phyloP scores from a whole-genome alignment of 2,113 vertebrate species.

The Reinhardtius hippoglossoides region DNA sequence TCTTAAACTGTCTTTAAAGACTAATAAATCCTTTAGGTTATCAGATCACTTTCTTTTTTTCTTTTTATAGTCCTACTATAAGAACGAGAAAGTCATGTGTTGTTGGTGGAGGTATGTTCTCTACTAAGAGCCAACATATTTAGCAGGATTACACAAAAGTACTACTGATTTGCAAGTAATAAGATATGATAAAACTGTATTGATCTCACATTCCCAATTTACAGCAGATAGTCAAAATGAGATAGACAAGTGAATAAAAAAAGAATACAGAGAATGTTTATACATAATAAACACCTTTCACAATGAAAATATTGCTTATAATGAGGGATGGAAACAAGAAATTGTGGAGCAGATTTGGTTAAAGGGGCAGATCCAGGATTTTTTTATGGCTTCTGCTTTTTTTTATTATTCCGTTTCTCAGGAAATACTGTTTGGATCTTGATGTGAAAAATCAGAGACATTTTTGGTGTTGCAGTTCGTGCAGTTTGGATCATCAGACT shows the following conservation, averaged over 20 bases:
- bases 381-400: no score
- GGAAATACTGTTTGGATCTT: not conserved
- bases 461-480: not conserved
- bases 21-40: not conserved
- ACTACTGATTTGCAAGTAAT: not conserved
- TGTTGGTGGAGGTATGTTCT: no score
- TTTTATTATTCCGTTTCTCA: no score
- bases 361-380: no score
- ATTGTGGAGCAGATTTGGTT: no score
- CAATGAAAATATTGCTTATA: no score
- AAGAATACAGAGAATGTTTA: no score
- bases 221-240: no score
- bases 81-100: not conserved
- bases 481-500: not conserved
- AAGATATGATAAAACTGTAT: not conserved
- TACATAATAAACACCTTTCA: no score
- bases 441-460: not conserved
- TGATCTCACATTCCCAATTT: not conserved
- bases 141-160: not conserved
- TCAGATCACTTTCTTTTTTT: not conserved
- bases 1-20: not conserved
- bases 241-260: no score
- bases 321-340: no score
- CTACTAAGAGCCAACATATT: not conserved
- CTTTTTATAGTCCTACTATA: not conserved